Base-by-base conservation (phyloP, 2,797 vertebrate species). In the Poecilia wingei region DNA sequence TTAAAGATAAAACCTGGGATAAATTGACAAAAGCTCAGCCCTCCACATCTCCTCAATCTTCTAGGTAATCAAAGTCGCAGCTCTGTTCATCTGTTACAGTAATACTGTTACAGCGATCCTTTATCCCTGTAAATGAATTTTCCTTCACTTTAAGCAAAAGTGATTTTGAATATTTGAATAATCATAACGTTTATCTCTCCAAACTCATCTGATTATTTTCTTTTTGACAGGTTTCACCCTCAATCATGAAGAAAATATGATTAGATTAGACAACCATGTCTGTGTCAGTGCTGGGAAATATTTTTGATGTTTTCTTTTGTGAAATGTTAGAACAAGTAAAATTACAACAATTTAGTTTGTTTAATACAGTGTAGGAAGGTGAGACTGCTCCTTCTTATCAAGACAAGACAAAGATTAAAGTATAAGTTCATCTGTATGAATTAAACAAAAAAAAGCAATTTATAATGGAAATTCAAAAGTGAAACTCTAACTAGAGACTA, bases 21-120 rank as follows among this genome's bases (percentile, higher is more conserved):
- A 88, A 86, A 88, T 80, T 81, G 81, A 84, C 77, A 83, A 75
- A 89, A 77, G 82, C 85, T 82, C 75, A 72, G 70, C 36, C 75
- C 75, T 57, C 43, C 75, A 83, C 74, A 69, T 83, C 84, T 89
- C 49, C 49, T 68, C 12, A 14, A 28, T 84, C 45, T 82, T 76
- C 53, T 49, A 70, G 73, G 69, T 85, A 86, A 88, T 91, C 85
- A 90, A 84, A 86, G 83, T 72, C 36, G 74, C 75, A 9, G 72
- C 64, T 68, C 57, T 81, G 77, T 82, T 79, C 71, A 79, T 86
- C 77, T 77, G 51, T 33, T 51, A 20, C 18, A 20, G 72, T 46
- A 73, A 31, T 74, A 51, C 46, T 36, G 74, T 76, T 28, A 45
- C 28, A 41, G 77, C 75, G 73, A 83, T 55, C 6, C 57, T 64